Base-by-base conservation (phyloP, 2,113 vertebrate genomes). In the Carassius auratus region DNA sequence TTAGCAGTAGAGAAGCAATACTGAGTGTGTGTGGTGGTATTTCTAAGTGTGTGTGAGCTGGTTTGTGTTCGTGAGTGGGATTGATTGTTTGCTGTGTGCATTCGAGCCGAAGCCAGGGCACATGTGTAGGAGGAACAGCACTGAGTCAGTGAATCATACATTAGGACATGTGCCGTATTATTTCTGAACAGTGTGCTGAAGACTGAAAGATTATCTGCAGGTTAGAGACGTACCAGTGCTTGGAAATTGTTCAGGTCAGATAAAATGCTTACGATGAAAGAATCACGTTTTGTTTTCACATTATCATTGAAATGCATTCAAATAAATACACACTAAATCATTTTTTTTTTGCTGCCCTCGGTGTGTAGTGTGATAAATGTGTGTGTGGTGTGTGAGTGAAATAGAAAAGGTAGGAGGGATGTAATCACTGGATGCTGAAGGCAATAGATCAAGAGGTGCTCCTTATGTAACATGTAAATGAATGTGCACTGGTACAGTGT, bases 401-500 rank as follows among this genome's bases (percentile, higher is more conserved):
- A 68, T 59, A 26, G 64, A 87, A 88, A 48, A 64, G 78, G 84
- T 79, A 81, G 81, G 81, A 90, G 64, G 52, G 45, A 85, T 85
- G 81, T 85, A 85, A 50, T 42, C 23, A 77, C 88, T 86, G 75
- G 68, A 77, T 76, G 85, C 88, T 89, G 84, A 87, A 86, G 90
- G 91, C 84, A 89, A 89, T 79, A 90, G 91, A 90, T 90, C 90
- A 88, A 87, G 87, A 92, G 89, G 86, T 88, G 86, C n/a, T 4
- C 74, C 88, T 94, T 94, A 94, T 78, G 87, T 92, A 94, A 94
- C 84, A 89, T 87, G 85, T 86, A 85, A 89, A 90, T 90, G 64
- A 52, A 26, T 85, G 50, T 84, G 76, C 59, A 64, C 59, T 84
- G 81, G 84, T n/a, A 59, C 73, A 21, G 83, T n/a, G 74, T 30